Evolutionary conservation across 92 coral and sea anemone genomes (phyloP).

Genomic region (Pocillopora grandis): DNA sequence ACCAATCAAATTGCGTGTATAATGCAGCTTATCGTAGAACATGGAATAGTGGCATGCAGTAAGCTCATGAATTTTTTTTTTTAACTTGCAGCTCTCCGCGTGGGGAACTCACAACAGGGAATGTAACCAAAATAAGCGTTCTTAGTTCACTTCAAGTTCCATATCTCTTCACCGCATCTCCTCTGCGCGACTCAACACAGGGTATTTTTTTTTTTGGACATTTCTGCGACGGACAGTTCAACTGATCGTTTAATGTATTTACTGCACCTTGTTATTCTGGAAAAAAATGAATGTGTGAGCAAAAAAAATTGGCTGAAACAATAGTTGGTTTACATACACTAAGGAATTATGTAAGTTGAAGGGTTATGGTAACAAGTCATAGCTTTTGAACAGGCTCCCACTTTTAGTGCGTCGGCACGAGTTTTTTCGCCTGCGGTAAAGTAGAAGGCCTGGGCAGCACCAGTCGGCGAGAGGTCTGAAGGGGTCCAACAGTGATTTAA

Average conservation of each 20-base stretch:
- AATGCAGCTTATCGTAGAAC: background rate
- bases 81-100: constrained; percentile 75
- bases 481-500: no score
- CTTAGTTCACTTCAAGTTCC: constrained; percentile 11
- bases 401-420: no score
- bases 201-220: background rate
- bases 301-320: background rate
- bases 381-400: no score
- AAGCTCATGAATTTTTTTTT: background rate
- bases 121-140: constrained; percentile 80
- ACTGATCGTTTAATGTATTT: background rate
- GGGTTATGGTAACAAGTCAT: no score
- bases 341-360: background rate
- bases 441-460: no score
- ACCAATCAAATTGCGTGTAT: no score
- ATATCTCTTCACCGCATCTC: background rate
- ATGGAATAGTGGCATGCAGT: background rate
- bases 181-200: background rate
- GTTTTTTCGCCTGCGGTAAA: no score
- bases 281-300: no score
- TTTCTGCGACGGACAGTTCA: background rate
- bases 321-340: background rate
- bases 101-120: constrained; percentile 87
- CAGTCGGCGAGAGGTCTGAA: no score
- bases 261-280: no score